Base-by-base conservation (phyloP, 2,888 invertebrate species). In the Leptopilina drosophilae region DNA sequence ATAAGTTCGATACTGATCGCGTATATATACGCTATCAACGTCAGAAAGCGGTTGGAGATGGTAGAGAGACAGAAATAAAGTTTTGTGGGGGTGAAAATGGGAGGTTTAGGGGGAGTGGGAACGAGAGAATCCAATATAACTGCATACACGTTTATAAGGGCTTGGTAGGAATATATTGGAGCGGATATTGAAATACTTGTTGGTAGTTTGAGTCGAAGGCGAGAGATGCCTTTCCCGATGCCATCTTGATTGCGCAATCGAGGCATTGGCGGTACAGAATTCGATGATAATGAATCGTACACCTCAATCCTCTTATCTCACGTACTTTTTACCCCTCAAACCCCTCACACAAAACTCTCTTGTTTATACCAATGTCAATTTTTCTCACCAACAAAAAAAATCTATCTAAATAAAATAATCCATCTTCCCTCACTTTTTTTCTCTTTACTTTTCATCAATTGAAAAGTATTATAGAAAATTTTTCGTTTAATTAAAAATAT, bases 171-270 rank as follows among this genome's bases (percentile, higher is more conserved):
- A 90, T 90, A 90, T 90, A 90, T 90, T 90, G 89, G 89, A 88
- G 85, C 88, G 88, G 90, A 90, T 90, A 90, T 90, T 90, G 90
- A 90, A 90, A 90, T 90, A 90, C 90, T 90, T 90, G 90, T 90
- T 89, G 90, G 90, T 90, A 90, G 90, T 90, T 90, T 90, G 88
- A 90, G 88, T 90, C 88, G 88, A 88, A 88, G 88, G 88, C 88
- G 89, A 87, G 88, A 89, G 88, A 90, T 90, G 88, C 89, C 89
- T 89, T 89, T 89, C 89, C 85, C 89, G 89, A 88, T 90, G 89
- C 88, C 88, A 89, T 89, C 89, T 90, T 90, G 89, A 90, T 90
- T 90, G 90, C 89, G 88, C 89, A 88, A 90, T 89, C 89, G 89
- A 89, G 88, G 87, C 87, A 88, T 86, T 84, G 84, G 78, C 80